Base-by-base conservation (phyloP, 2,113 vertebrate genomes). In the Ondatra zibethicus region DNA sequence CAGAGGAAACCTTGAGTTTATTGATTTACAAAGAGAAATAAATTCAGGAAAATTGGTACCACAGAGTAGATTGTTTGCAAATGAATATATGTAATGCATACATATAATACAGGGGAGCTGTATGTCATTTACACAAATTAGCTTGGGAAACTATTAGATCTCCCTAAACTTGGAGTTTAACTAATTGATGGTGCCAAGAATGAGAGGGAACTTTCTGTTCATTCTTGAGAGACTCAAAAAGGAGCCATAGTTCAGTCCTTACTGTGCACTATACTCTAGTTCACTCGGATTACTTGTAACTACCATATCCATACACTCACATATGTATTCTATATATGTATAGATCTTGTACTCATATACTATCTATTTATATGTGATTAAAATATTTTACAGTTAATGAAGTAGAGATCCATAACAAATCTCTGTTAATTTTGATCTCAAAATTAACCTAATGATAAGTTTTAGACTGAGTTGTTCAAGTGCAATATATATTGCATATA, bases 11-110 rank as follows among this genome's bases (percentile, higher is more conserved):
- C 3, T 93, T 80, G 66, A 75, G 14, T 93, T 97, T 88, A 81
- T 81, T 70, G 82, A 23, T 84, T 86, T 70, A 39, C 36, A 58
- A 96, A 63, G 9, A 58, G 80, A 97, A 85, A 80, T 70, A 63
- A 31, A 87, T 87, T 89, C n/a, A 73, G 47, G 1, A 78, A 73
- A n/a, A 93, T 85, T 72, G 68, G 7, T 50, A 66, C 39, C 78
- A 58, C 23, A 77, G 70, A 84, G 58, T 73, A 27, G 47, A 92
- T 29, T 70, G n/a, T 85, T 92, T 94, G 23, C 10, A 91, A n/a
- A 68, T 80, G 47, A n/a, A 73, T 80, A 42, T 50, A 9, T 84
- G 1, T 76, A 47, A 17, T 78, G 21, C 55, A 80, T 36, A 63
- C 12, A 27, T 76, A 65, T 88, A 10, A 45, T 7, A 85, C 4